Base-by-base conservation (phyloP, 2,113 vertebrate genomes). In the Caretta caretta region DNA sequence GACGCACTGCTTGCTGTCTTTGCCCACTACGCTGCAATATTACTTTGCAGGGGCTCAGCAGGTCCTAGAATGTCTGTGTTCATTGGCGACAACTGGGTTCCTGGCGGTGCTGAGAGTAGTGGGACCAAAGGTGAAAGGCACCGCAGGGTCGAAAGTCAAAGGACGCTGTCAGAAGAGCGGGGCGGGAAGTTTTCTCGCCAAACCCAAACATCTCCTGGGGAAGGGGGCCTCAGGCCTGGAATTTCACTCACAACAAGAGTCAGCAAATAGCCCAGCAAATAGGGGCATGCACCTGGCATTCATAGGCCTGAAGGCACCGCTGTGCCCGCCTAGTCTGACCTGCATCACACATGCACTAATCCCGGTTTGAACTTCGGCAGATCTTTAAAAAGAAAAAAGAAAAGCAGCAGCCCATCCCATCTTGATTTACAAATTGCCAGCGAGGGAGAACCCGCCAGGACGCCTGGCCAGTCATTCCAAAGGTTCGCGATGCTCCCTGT, bases 61-160 rank as follows among this genome's bases (percentile, higher is more conserved):
- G 65, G 17, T 38, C 17, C 65, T 72, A 22, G 31, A 72, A 38
- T 22, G 31, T 69, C 65, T 20, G 35, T 38, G n/a, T 38, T n/a
- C 17, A 8, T 8, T 38, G 65, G 65, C 10, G 17, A 19, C 65
- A 72, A 35, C 16, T 2, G 35, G 35, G 65, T 20, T 69, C 35
- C 65, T n/a, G 8, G 17, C 35, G 5, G 35, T 69, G 31, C 35
- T 2, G 2, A 1, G 8, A 17, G 9, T 17, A 17, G 7, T 4
- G 65, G 14, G 13, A 13, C 31, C 59, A 35, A 31, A n/a, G 62
- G 31, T 2, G 8, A 8, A 69, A 69, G 62, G 31, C 35, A n/a
- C 62, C 19, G 62, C 35, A 5, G 31, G 65, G 19, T 10, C 5
- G 65, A 22, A 38, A 5, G 8, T 17, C 59, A 27, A 38, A 69